Evolutionary conservation across 2,797 vertebrate species (phyloP), one percentile per base, ranked within the genome.

Genomic region (Enteromius unitaeniatus): DNA sequence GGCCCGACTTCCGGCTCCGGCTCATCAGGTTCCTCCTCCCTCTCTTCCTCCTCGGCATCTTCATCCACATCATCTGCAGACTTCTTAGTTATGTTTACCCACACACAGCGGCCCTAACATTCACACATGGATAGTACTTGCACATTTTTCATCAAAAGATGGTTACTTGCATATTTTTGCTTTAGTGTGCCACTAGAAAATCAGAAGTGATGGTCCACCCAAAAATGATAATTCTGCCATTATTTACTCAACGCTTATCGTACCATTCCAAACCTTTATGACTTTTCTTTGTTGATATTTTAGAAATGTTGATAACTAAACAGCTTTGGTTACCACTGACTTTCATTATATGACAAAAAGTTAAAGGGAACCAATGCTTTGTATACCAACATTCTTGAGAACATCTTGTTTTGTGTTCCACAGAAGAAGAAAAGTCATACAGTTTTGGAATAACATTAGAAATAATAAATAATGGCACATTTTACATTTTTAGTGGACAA

Each of bases 21-120:
- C 70, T 95, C 96, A 11, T 96, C 96, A 77, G 86, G 82, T 10
- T 96, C 96, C 51, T 97, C 96, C 81, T 91, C 92, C 49, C 92
- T 93, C 79, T 97, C 96, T 40, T 97, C 96, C 5, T 93, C 93
- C n/a, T 96, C 95, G 0, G 89, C 94, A 3, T 96, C 96, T 49
- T 96, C 96, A 51, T 95, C 95, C 13, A 90, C 88, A 0, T 96
- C 94, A 4, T 96, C 94, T 1, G 89, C 93, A 0, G 85, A 83
- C 91, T 96, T 97, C 80, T 91, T 89, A 42, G 87, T 82, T 65
- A 96, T 90, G 87, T 97, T 98, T 76, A 97, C 85, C 98, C 97
- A 98, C 37, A 93, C 91, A 89, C 97, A 99, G 75, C 97, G 96
- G 53, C 98, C 98, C 97, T 99, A 26, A 81, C 78, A n/a, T 80